These are phyloP conservation scores for Amblyraja radiata DNA, from an alignment of 2,797 vertebrate species.

Conservation along the genomic window DNA sequence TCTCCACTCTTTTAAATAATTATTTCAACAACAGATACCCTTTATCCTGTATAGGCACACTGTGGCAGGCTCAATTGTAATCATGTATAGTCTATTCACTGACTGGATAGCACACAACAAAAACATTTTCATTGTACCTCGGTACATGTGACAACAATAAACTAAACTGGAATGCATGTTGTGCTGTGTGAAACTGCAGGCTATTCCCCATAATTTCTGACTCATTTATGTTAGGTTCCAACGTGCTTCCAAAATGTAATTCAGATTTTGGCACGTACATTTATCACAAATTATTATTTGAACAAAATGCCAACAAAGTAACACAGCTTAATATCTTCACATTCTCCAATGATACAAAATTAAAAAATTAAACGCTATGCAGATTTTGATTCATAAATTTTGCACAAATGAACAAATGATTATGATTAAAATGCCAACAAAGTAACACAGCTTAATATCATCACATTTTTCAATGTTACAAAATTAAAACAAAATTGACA, in stretches of 20 bases:
- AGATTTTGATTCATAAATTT: background rate
- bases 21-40: too few species aligned
- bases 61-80: too few species aligned
- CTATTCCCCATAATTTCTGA: too few species aligned
- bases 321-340: background rate
- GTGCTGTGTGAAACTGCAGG: too few species aligned
- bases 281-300: background rate
- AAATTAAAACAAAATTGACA: background rate
- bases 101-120: too few species aligned
- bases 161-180: too few species aligned
- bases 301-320: background rate
- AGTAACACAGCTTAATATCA: background rate
- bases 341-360: background rate
- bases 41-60: too few species aligned
- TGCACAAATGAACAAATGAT: background rate
- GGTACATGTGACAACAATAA: too few species aligned
- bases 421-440: background rate
- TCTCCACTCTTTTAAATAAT: too few species aligned
- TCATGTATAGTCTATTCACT: too few species aligned
- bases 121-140: too few species aligned
- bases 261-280: background rate
- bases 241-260: background rate
- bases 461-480: background rate
- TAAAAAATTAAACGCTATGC: background rate
- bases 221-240: background rate